A percentile compares a stretch with the other conserved stretches of the same genome.
Evolutionary conservation across 2,888 invertebrate species (phyloP).

Genomic region (Drosophila demipolita): DNA sequence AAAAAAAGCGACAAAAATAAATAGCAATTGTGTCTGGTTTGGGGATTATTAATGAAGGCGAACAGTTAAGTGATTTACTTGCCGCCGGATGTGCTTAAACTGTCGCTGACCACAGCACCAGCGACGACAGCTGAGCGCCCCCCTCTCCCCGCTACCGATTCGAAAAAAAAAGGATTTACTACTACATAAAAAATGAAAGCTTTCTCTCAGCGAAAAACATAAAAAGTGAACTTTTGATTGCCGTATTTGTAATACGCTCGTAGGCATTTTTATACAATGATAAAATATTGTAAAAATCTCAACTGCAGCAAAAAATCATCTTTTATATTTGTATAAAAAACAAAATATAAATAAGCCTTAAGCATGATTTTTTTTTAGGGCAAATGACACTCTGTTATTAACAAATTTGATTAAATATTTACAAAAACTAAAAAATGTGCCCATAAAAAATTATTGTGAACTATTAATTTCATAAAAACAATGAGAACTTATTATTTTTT

Average conservation of each 20-base stretch:
- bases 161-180: conserved; percentile 14
- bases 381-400: background rate
- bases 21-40: conserved; percentile 50
- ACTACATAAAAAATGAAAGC: background rate
- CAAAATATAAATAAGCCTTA: background rate
- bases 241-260: conserved; percentile 24
- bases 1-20: conserved; percentile 6
- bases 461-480: background rate
- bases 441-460: background rate
- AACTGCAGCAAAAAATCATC: background rate
- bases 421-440: background rate
- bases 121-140: conserved; percentile 45
- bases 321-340: background rate
- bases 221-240: background rate
- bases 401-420: background rate
- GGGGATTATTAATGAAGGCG: conserved; percentile 77
- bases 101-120: conserved; percentile 53
- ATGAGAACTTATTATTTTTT: background rate
- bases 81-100: conserved; percentile 66
- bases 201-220: background rate
- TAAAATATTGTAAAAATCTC: background rate
- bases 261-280: background rate
- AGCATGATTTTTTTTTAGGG: background rate
- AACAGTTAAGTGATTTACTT: conserved; percentile 78
- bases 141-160: conserved; percentile 1